Conservation (phyloP, 2,888 invertebrate species). For the Doris montereyensis region DNA sequence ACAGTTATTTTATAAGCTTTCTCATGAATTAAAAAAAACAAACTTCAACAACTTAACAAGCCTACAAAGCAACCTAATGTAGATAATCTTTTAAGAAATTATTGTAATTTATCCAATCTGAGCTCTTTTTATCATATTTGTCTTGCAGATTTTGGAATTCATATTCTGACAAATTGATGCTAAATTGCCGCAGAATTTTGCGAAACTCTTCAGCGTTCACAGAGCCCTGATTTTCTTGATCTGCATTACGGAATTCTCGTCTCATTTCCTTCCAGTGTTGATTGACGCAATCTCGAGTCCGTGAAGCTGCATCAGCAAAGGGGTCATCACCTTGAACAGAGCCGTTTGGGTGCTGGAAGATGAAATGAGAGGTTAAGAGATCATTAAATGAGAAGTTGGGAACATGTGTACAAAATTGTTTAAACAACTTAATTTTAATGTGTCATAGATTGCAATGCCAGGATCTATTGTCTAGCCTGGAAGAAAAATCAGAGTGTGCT, state of each 20-base stretch:
- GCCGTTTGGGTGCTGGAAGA: constrained; percentile 17
- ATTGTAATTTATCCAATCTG: constrained; percentile 67
- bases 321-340: constrained; percentile 33
- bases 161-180: constrained; percentile 66
- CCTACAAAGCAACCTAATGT: not conserved
- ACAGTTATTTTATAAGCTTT: too few relatives aligned
- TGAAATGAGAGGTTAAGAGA: too few relatives aligned
- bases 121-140: constrained; percentile 62
- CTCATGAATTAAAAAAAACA: too few relatives aligned
- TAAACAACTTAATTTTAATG: too few relatives aligned
- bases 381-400: too few relatives aligned
- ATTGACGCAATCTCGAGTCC: constrained; percentile 59
- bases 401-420: too few relatives aligned
- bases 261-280: constrained; percentile 71
- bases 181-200: constrained; percentile 62
- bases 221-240: constrained; percentile 54
- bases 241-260: constrained; percentile 58
- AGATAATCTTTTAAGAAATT: constrained; percentile 59
- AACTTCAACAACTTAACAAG: too few relatives aligned
- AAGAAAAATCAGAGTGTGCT: too few relatives aligned
- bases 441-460: too few relatives aligned
- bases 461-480: too few relatives aligned
- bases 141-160: constrained; percentile 68
- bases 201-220: constrained; percentile 62
- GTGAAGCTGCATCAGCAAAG: constrained; percentile 51